These are phyloP conservation scores for Nephrotoma appendiculata DNA, from an alignment of 2,888 invertebrate genomes.

Conservation along the genomic window DNA sequence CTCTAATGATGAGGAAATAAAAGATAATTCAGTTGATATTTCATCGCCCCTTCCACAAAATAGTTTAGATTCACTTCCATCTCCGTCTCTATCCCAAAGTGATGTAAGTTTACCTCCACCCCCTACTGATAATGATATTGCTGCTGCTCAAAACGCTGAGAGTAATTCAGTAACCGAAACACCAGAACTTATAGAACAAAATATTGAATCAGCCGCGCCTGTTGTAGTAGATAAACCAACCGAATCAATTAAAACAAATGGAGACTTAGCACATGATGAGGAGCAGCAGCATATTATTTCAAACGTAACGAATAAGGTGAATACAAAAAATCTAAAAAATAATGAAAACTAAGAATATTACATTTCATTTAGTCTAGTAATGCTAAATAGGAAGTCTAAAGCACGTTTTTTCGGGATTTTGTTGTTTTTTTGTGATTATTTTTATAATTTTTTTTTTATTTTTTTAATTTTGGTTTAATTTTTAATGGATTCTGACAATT, in stretches of 20 bases:
- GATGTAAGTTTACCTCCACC: conserved; percentile 4
- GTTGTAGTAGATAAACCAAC: background rate
- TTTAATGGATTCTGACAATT: background rate
- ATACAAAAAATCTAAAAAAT: background rate
- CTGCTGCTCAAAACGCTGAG: background rate
- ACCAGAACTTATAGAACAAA: background rate
- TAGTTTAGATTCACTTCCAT: conserved; percentile 10
- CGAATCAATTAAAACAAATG: background rate
- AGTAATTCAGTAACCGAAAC: background rate
- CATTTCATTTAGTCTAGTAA: background rate
- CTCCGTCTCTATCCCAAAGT: conserved; percentile 7
- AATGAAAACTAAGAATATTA: background rate
- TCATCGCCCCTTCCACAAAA: conserved; percentile 10
- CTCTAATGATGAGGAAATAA: background rate
- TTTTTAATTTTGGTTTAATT: background rate
- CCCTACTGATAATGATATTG: background rate
- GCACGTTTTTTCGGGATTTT: background rate
- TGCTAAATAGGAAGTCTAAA: background rate
- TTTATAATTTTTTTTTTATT: background rate
- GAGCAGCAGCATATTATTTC: background rate
- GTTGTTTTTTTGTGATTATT: background rate
- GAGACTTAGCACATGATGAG: conserved; percentile 1
- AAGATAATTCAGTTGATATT: conserved; percentile 6
- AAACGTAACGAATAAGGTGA: conserved; percentile 1
- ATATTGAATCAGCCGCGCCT: background rate